Percentiles rank a stretch among this genome's conserved stretches.
phyloP scores from a whole-genome alignment of 1,140 invertebrate genomes.

The Aphaenogaster rudis region DNA sequence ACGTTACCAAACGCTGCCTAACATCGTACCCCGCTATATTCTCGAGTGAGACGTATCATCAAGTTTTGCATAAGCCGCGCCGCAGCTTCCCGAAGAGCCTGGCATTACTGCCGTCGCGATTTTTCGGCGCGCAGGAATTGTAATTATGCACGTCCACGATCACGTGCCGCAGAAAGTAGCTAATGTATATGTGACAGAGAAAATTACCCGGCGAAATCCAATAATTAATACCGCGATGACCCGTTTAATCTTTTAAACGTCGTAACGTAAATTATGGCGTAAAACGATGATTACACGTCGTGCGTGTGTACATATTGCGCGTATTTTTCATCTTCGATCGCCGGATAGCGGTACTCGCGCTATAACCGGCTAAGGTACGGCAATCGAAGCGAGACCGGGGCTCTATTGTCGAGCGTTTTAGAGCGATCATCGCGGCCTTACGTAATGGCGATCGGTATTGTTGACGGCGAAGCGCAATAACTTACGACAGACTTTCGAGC shows the following conservation, averaged over 20 bases:
- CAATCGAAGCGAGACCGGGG: conserved; percentile 55
- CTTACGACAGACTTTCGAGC: conserved; percentile 64
- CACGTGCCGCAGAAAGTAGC: not conserved
- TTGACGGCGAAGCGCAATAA: conserved; percentile 73
- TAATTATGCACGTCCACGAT: conserved; percentile 8
- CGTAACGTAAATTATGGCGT: not conserved
- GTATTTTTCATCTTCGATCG: not conserved
- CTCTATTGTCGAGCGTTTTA: conserved; percentile 73
- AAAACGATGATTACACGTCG: conserved; percentile 34
- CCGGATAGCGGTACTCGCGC: conserved; percentile 13
- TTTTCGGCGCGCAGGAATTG: conserved; percentile 12
- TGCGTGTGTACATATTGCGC: not conserved
- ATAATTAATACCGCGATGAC: conserved; percentile 56
- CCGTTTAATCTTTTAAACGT: conserved; percentile 39
- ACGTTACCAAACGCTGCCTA: not conserved
- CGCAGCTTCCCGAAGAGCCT: not conserved
- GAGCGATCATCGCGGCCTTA: conserved; percentile 72
- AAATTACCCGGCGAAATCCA: conserved; percentile 31
- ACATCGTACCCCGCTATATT: not conserved
- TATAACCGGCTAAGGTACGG: conserved; percentile 48
- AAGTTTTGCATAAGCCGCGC: conserved; percentile 33
- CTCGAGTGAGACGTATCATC: conserved; percentile 17
- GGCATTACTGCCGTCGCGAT: not conserved
- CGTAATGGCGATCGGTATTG: conserved; percentile 72
- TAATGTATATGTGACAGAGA: conserved; percentile 41